Percentiles rank a stretch among this genome's conserved stretches.
Conservation (phyloP, 2,797 vertebrate genomes). For the Picus viridis region DNA sequence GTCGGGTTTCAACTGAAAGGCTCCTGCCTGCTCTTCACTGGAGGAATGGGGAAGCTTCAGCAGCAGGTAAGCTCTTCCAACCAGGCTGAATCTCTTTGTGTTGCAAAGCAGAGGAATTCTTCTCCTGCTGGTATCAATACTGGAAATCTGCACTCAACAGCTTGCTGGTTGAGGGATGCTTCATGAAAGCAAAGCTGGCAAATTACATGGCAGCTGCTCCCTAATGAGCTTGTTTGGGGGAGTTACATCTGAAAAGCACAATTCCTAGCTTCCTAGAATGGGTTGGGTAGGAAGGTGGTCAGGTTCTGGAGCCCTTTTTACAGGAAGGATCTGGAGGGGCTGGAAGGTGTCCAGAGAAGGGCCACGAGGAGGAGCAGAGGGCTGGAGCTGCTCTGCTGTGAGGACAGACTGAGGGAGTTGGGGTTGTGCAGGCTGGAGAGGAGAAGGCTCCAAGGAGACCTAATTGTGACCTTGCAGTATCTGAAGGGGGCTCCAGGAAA, state of each 20-base stretch:
- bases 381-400: too few relatives aligned
- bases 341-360: too few relatives aligned
- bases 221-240: background rate
- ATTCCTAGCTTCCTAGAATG: too few relatives aligned
- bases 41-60: background rate
- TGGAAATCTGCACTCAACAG: background rate
- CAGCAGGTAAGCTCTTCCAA: background rate
- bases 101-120: background rate
- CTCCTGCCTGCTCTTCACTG: background rate
- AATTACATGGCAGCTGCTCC: background rate
- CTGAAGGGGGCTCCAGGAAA: too few relatives aligned
- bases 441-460: too few relatives aligned
- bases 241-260: background rate
- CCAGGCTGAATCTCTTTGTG: background rate
- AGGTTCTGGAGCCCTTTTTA: too few relatives aligned
- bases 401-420: too few relatives aligned
- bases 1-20: background rate
- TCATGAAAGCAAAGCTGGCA: constrained; percentile 12
- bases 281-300: too few relatives aligned
- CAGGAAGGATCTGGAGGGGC: too few relatives aligned
- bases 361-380: too few relatives aligned
- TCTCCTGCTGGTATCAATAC: background rate
- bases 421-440: too few relatives aligned
- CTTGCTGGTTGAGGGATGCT: background rate
- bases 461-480: too few relatives aligned